Evolutionary conservation across 2,113 vertebrate species (phyloP).

Genomic region (Hiodon alosoides): DNA sequence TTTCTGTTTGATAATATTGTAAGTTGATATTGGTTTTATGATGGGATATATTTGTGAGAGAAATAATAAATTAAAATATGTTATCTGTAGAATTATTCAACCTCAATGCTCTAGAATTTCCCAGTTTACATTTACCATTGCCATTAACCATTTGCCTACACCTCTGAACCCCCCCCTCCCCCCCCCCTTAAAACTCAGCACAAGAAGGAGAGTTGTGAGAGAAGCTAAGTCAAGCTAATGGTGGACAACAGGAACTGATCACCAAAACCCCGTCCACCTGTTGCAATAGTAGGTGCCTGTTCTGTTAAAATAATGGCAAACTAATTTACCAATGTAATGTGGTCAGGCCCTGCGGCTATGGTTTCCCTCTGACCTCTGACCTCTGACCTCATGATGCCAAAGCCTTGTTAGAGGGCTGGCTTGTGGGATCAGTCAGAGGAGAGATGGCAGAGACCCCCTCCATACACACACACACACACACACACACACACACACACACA

Average conservation of each 20-base stretch:
- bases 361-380: conserved; percentile 15
- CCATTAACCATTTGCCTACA: too few relatives aligned
- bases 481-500: conserved; percentile 1
- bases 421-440: conserved; percentile 18
- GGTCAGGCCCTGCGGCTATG: conserved; percentile 18
- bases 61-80: too few relatives aligned
- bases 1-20: too few relatives aligned
- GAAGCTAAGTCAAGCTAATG: not conserved
- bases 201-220: too few relatives aligned
- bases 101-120: too few relatives aligned
- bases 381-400: conserved; percentile 16
- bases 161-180: too few relatives aligned
- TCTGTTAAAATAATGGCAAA: conserved; percentile 6
- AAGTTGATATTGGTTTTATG: too few relatives aligned
- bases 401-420: conserved; percentile 24
- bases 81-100: too few relatives aligned
- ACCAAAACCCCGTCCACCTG: not conserved
- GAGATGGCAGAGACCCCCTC: not conserved
- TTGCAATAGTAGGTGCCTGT: conserved; percentile 4
- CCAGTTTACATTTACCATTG: too few relatives aligned
- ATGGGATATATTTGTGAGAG: too few relatives aligned
- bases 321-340: conserved; percentile 25
- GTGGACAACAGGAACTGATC: not conserved
- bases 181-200: too few relatives aligned
- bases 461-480: not conserved